These are phyloP conservation scores for Athene cunicularia DNA, from an alignment of 2,113 vertebrate species.

Conservation along the genomic window DNA sequence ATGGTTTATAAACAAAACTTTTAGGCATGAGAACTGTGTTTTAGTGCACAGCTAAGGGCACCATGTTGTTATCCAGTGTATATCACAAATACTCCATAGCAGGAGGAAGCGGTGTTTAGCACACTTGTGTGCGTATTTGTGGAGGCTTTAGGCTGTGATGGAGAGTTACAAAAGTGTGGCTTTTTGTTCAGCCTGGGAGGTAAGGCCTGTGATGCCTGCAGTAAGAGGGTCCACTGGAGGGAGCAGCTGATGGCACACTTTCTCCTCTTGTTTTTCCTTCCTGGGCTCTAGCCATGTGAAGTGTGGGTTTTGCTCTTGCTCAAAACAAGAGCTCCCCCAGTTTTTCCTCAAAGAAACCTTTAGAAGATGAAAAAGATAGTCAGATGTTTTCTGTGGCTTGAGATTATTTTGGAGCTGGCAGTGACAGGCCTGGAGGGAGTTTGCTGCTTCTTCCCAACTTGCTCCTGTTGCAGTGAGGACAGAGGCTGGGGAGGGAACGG, in stretches of 20 bases:
- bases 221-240: background rate
- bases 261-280: background rate
- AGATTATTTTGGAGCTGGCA: background rate
- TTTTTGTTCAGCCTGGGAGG: background rate
- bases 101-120: background rate
- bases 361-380: background rate
- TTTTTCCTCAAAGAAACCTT: background rate
- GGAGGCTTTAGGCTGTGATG: background rate
- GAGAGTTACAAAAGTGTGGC: background rate
- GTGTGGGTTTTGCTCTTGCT: background rate
- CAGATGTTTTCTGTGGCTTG: background rate
- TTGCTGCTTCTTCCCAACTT: background rate
- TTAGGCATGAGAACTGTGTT: background rate
- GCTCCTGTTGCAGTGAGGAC: background rate
- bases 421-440: background rate
- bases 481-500: background rate
- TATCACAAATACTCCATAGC: too few species aligned
- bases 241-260: background rate
- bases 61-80: fast-evolving
- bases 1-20: background rate
- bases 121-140: background rate
- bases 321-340: background rate
- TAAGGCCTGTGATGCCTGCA: background rate
- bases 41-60: background rate
- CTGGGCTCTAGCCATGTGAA: background rate